Percentiles rank a stretch among this genome's conserved stretches.
Evolutionary conservation across 2,797 vertebrate genomes (phyloP).

Genomic region (Lagodon rhomboides): DNA sequence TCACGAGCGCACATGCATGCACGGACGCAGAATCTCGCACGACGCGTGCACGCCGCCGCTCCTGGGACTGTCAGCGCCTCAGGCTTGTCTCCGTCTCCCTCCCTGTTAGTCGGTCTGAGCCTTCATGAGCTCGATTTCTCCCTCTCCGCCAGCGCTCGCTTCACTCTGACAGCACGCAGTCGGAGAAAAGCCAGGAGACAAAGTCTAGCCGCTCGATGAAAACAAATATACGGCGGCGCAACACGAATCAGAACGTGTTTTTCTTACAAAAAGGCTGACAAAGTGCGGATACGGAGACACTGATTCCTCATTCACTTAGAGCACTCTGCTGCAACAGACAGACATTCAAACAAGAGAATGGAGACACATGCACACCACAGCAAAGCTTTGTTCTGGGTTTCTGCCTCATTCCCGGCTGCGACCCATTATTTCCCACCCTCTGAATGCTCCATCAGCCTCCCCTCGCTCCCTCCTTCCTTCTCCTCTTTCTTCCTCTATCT

Average conservation of each 20-base stretch:
- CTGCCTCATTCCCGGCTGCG: slow-evolving; percentile 25
- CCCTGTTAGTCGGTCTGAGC: slow-evolving; percentile 44
- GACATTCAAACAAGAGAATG: slow-evolving; percentile 25
- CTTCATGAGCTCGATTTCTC: slow-evolving; percentile 60
- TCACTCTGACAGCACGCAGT: slow-evolving; percentile 54
- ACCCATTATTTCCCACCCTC: slow-evolving; percentile 41
- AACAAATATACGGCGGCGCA: slow-evolving; percentile 21
- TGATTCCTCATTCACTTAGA: slow-evolving; percentile 43
- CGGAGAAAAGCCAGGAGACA: slow-evolving; percentile 24
- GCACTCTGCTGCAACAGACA: slow-evolving; percentile 7
- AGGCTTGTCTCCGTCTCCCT: slow-evolving; percentile 63
- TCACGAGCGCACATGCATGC: slow-evolving; percentile 30
- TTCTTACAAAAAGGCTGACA: slow-evolving; percentile 27
- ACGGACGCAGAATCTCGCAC: not conserved
- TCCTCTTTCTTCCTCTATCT: slow-evolving; percentile 33
- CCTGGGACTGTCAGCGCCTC: slow-evolving; percentile 55
- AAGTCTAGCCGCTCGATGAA: slow-evolving; percentile 24
- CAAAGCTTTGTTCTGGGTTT: slow-evolving; percentile 37
- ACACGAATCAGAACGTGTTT: slow-evolving; percentile 37
- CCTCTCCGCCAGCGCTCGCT: slow-evolving; percentile 22
- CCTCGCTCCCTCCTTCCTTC: not conserved
- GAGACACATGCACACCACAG: slow-evolving; percentile 26
- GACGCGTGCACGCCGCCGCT: slow-evolving; percentile 25
- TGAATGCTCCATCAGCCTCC: slow-evolving; percentile 45
- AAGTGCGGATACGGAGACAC: slow-evolving; percentile 29